phyloP scores from a whole-genome alignment of 2,113 vertebrate genomes.

The Naja naja region DNA sequence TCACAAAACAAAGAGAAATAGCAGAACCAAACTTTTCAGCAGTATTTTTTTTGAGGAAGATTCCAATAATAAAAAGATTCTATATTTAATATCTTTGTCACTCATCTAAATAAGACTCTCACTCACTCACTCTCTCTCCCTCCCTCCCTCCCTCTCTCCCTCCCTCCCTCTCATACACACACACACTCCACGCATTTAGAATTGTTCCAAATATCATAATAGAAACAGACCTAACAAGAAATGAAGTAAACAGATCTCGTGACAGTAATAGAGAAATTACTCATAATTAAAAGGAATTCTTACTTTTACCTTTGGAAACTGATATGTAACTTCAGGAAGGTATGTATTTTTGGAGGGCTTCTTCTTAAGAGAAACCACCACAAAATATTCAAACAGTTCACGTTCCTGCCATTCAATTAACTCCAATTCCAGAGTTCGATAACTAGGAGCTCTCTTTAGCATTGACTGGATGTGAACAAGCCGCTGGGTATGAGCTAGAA shows the following conservation, averaged over 20 bases:
- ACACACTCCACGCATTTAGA: neutral
- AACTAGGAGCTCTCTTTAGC: slow-evolving; percentile 91
- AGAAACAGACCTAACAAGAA: neutral
- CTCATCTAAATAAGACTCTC: neutral
- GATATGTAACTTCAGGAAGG: slow-evolving; percentile 93
- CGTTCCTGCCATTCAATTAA: slow-evolving; percentile 98
- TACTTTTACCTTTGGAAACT: slow-evolving; percentile 99
- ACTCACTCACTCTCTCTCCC: too few species aligned
- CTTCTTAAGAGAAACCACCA: slow-evolving; percentile 96
- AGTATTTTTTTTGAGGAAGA: neutral
- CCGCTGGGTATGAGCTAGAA: slow-evolving; percentile 91
- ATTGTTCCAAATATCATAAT: neutral
- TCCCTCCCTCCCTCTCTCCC: too few species aligned
- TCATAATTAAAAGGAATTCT: neutral
- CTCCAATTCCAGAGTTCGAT: slow-evolving; percentile 94
- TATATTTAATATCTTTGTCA: neutral
- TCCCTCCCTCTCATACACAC: too few species aligned
- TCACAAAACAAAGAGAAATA: neutral
- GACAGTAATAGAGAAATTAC: neutral
- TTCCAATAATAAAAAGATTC: neutral
- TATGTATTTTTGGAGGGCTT: slow-evolving; percentile 93
- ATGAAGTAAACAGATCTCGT: neutral
- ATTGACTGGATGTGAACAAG: slow-evolving; percentile 94
- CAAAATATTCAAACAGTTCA: slow-evolving; percentile 97
- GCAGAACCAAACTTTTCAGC: neutral